These are phyloP conservation scores for Lysiphlebus fabarum DNA, from an alignment of 1,140 invertebrate genomes.

Conservation along the genomic window DNA sequence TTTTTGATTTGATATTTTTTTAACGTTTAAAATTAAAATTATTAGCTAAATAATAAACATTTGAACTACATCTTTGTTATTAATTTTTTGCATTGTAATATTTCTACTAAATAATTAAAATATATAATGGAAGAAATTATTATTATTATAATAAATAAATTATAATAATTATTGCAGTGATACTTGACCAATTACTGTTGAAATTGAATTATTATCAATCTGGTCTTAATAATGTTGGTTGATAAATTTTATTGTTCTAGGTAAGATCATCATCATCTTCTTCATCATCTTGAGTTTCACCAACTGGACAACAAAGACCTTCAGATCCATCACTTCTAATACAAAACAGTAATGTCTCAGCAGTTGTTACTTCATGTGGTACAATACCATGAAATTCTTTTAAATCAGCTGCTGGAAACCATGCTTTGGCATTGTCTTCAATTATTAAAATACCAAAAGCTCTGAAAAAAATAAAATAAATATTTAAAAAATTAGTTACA, in stretches of 20 bases:
- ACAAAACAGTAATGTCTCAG: slow-evolving; percentile 80
- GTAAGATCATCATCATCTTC: slow-evolving; percentile 40
- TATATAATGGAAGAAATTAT: too few relatives aligned
- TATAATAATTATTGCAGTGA: background rate
- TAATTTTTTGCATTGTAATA: too few relatives aligned
- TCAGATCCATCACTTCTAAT: slow-evolving; percentile 78
- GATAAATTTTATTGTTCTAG: slow-evolving; percentile 32
- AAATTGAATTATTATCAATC: slow-evolving; percentile 11
- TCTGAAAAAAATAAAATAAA: slow-evolving; percentile 51
- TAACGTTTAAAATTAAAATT: too few relatives aligned
- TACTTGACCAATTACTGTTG: too few relatives aligned
- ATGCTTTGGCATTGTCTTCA: slow-evolving; percentile 86
- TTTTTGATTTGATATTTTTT: too few relatives aligned
- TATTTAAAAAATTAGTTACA: background rate
- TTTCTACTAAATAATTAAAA: too few relatives aligned
- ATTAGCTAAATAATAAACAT: too few relatives aligned
- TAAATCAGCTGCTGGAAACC: slow-evolving; percentile 86
- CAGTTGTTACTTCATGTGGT: slow-evolving; percentile 72
- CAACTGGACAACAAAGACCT: slow-evolving; percentile 77
- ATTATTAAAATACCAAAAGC: slow-evolving; percentile 75
- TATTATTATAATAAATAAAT: too few relatives aligned
- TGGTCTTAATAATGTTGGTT: slow-evolving; percentile 18
- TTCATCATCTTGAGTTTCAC: slow-evolving; percentile 62
- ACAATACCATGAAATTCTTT: slow-evolving; percentile 84
- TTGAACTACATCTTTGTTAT: too few relatives aligned